Conservation (phyloP, 2,113 vertebrate species). For the Aleadryas rufinucha region DNA sequence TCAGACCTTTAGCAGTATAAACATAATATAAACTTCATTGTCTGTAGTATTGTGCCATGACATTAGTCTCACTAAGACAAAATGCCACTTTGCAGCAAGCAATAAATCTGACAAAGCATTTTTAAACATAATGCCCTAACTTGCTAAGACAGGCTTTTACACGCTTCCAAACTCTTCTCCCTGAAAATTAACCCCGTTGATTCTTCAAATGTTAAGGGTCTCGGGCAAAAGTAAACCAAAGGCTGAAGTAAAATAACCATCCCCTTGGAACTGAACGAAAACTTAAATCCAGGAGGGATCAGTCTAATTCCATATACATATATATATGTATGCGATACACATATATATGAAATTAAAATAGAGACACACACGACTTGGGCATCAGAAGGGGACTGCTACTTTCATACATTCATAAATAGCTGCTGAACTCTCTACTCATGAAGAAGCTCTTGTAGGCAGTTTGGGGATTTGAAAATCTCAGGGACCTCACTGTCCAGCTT, state of each 20-base stretch:
- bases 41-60: slow-evolving; percentile 66
- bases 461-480: slow-evolving; percentile 98
- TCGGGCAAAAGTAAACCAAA: slow-evolving; percentile 76
- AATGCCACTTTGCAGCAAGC: slow-evolving; percentile 79
- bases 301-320: slow-evolving; percentile 71
- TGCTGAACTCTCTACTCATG: slow-evolving; percentile 89
- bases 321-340: slow-evolving; percentile 71
- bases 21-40: slow-evolving; percentile 59
- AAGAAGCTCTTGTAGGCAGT: slow-evolving; percentile 99
- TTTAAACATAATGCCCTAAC: slow-evolving; percentile 82
- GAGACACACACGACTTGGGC: slow-evolving; percentile 71
- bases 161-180: slow-evolving; percentile 78
- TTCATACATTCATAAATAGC: slow-evolving; percentile 83
- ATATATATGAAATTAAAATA: slow-evolving; percentile 72
- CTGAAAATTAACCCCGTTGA: slow-evolving; percentile 74
- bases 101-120: slow-evolving; percentile 75
- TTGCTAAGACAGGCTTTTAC: slow-evolving; percentile 79
- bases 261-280: slow-evolving; percentile 63
- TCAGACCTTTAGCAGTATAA: slow-evolving; percentile 67
- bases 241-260: slow-evolving; percentile 78
- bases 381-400: slow-evolving; percentile 75
- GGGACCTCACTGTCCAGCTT: slow-evolving; percentile 99
- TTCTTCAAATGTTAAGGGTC: slow-evolving; percentile 78
- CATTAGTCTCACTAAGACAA: slow-evolving; percentile 66
- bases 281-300: slow-evolving; percentile 62